Evolutionary conservation across 2,888 invertebrate genomes (phyloP).

Genomic region (Tryphoninae sp.): DNA sequence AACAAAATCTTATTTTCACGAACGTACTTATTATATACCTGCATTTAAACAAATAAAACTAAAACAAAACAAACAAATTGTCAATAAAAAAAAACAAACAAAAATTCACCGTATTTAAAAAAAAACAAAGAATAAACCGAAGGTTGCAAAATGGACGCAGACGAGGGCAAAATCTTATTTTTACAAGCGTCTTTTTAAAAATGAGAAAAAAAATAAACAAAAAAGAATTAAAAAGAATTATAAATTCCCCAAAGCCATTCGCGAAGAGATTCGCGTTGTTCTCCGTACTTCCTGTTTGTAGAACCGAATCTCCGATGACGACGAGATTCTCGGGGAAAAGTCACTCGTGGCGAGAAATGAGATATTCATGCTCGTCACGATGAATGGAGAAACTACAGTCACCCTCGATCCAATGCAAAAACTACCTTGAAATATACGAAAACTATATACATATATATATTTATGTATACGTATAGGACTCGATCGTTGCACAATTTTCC

Average conservation of each 20-base stretch:
- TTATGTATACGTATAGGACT: slow-evolving; percentile 8
- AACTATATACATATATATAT: slow-evolving; percentile 20
- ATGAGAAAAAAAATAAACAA: not conserved
- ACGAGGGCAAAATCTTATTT: no score
- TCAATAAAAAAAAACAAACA: not conserved
- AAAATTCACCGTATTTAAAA: not conserved
- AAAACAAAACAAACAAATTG: not conserved
- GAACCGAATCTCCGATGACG: not conserved
- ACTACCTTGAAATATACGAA: slow-evolving; percentile 21
- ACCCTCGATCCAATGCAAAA: slow-evolving; percentile 35
- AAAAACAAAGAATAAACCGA: not conserved
- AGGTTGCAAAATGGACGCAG: no score
- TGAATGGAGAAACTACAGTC: slow-evolving; percentile 35
- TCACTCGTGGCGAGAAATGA: slow-evolving; percentile 24
- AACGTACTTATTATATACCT: no score
- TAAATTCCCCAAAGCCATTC: not conserved
- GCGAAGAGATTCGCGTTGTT: not conserved
- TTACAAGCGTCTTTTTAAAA: no score
- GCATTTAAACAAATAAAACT: no score
- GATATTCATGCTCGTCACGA: slow-evolving; percentile 46
- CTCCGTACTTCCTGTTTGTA: not conserved
- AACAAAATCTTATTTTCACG: no score
- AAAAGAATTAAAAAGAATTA: not conserved
- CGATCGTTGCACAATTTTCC: not conserved
- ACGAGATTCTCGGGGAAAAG: slow-evolving; percentile 6